These are phyloP conservation scores for Nemotelus pantherinus DNA, from an alignment of 2,888 invertebrate genomes.

Conservation along the genomic window DNA sequence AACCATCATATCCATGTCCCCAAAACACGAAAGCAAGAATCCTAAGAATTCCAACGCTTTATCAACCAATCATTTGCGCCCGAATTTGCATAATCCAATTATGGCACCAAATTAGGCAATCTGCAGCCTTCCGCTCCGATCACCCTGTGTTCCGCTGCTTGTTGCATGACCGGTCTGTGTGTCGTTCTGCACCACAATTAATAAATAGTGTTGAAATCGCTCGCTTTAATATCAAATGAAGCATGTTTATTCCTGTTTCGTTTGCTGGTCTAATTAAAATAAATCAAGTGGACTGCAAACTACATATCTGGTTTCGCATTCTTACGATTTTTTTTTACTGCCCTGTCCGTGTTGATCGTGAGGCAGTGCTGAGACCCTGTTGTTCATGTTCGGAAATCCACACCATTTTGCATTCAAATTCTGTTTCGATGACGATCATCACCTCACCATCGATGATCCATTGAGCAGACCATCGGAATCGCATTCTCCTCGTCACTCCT, in stretches of 20 bases:
- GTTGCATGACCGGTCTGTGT: too few species aligned
- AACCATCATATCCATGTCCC: too few species aligned
- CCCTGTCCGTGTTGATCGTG: background rate
- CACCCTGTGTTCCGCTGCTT: too few species aligned
- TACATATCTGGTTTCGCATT: slow-evolving; percentile 16
- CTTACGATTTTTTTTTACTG: slow-evolving; percentile 19
- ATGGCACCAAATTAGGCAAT: too few species aligned
- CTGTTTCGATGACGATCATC: too few species aligned
- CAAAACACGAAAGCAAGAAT: too few species aligned
- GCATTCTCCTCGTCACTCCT: background rate
- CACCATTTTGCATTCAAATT: slow-evolving; percentile 17
- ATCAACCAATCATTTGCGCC: too few species aligned
- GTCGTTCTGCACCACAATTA: too few species aligned
- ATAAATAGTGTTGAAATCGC: too few species aligned
- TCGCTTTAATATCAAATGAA: background rate
- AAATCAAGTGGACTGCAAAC: slow-evolving; percentile 31
- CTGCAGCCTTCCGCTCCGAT: too few species aligned
- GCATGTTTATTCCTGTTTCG: slow-evolving; percentile 34
- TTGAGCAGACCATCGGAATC: background rate
- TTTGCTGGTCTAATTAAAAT: slow-evolving; percentile 32
- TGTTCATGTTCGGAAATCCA: background rate
- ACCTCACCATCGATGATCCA: background rate
- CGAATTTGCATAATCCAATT: too few species aligned
- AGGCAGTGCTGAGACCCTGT: background rate
- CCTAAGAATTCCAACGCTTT: too few species aligned